phyloP scores from a whole-genome alignment of 2,888 invertebrate species.

The Cistogaster globosa region DNA sequence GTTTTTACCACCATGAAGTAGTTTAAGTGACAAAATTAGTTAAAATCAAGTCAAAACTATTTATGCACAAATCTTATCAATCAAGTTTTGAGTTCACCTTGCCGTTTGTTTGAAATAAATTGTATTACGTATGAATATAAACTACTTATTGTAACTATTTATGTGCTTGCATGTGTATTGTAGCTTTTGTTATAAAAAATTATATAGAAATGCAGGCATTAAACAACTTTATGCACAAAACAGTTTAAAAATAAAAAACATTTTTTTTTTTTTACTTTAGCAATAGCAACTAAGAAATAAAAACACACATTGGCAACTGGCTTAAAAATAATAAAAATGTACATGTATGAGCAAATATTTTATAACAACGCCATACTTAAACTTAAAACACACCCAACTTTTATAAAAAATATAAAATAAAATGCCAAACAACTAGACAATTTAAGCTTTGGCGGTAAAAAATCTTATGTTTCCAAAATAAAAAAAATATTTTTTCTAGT shows the following conservation, averaged over 20 bases:
- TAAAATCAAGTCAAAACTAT: slow-evolving; percentile 10
- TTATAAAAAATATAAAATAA: slow-evolving; percentile 37
- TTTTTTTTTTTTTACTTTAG: too few relatives aligned
- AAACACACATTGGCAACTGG: slow-evolving; percentile 49
- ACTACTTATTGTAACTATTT: neutral
- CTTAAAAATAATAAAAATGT: slow-evolving; percentile 47
- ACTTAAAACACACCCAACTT: slow-evolving; percentile 64
- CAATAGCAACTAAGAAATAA: neutral
- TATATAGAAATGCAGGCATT: slow-evolving; percentile 40
- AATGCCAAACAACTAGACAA: slow-evolving; percentile 30
- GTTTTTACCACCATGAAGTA: slow-evolving; percentile 49
- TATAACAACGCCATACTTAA: slow-evolving; percentile 46
- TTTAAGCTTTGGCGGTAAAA: slow-evolving; percentile 54
- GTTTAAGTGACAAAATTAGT: slow-evolving; percentile 54
- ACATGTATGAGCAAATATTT: slow-evolving; percentile 56
- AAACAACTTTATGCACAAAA: slow-evolving; percentile 15
- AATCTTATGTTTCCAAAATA: slow-evolving; percentile 35
- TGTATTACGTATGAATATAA: slow-evolving; percentile 30
- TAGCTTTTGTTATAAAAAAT: neutral
- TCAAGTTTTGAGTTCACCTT: slow-evolving; percentile 64
- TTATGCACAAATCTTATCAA: slow-evolving; percentile 39
- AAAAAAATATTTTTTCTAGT: slow-evolving; percentile 19
- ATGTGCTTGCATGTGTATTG: neutral
- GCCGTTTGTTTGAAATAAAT: slow-evolving; percentile 11
- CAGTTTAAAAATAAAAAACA: too few relatives aligned